phyloP scores from a whole-genome alignment of 1,140 invertebrate species.

The Trichogramma pretiosum region DNA sequence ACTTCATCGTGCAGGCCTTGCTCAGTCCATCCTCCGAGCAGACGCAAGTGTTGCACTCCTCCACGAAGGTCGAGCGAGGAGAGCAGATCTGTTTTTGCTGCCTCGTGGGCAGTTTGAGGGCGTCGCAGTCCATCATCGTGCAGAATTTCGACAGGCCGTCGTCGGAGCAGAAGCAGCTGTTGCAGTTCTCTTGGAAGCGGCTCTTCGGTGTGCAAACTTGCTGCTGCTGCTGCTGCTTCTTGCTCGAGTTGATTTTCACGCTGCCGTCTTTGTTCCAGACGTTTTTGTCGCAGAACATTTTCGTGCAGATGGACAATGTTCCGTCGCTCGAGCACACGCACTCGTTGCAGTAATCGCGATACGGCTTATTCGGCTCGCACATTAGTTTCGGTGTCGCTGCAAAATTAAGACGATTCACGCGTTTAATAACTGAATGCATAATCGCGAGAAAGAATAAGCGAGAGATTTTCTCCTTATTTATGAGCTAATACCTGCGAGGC shows the following conservation, averaged over 20 bases:
- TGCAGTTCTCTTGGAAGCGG: neutral
- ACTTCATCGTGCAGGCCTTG: neutral
- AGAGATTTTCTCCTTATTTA: too few species aligned
- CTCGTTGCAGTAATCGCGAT: conserved; percentile 1
- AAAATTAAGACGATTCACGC: too few species aligned
- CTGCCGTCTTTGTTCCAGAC: neutral
- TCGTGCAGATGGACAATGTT: neutral
- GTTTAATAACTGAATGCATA: too few species aligned
- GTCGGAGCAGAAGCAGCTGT: neutral
- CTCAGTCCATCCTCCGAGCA: neutral
- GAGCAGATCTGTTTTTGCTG: neutral
- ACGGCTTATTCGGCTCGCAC: neutral
- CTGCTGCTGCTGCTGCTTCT: neutral
- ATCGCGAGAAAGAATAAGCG: too few species aligned
- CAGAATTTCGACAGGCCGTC: neutral
- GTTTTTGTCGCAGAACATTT: neutral
- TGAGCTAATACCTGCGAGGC: too few species aligned
- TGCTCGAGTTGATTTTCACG: neutral
- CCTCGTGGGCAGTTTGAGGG: neutral
- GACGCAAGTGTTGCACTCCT: neutral
- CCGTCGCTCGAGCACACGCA: neutral
- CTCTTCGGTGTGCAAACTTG: neutral
- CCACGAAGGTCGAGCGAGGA: neutral
- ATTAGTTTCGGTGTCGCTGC: neutral
- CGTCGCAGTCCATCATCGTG: neutral